These are phyloP conservation scores for Xylophagus ater DNA, from an alignment of 2,888 invertebrate genomes.

Conservation along the genomic window DNA sequence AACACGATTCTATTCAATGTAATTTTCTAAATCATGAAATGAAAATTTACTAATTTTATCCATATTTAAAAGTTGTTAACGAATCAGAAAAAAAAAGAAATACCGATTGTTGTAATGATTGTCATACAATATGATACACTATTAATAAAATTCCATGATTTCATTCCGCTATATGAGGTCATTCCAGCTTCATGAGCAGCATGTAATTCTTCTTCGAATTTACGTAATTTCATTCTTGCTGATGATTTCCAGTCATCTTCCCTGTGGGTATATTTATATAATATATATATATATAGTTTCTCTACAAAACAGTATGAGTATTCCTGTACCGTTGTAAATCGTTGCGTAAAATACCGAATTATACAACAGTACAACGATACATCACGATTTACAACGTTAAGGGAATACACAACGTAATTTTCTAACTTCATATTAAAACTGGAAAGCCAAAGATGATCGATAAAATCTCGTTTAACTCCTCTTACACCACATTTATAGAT, in stretches of 20 bases:
- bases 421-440: constrained; percentile 64
- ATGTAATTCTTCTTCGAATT: constrained; percentile 78
- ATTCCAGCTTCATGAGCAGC: constrained; percentile 75
- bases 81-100: constrained; percentile 58
- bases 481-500: constrained; percentile 82
- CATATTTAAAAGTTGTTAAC: background rate
- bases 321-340: background rate
- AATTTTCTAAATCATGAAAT: background rate
- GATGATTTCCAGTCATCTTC: constrained; percentile 86
- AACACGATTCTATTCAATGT: background rate
- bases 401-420: too few relatives aligned
- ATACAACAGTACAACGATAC: too few relatives aligned
- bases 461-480: constrained; percentile 73
- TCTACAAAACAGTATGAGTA: background rate
- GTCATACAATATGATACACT: constrained; percentile 78
- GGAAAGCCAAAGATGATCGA: constrained; percentile 69
- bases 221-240: constrained; percentile 66
- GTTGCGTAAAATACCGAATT: background rate
- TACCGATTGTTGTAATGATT: constrained; percentile 82
- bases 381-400: too few relatives aligned
- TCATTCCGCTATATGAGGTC: constrained; percentile 70
- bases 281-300: background rate
- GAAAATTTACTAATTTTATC: too few relatives aligned
- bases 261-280: constrained; percentile 34
- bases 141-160: constrained; percentile 80